These are phyloP conservation scores for Steinernema carpocapsae DNA, from an alignment of 2,888 invertebrate genomes.

Conservation along the genomic window DNA sequence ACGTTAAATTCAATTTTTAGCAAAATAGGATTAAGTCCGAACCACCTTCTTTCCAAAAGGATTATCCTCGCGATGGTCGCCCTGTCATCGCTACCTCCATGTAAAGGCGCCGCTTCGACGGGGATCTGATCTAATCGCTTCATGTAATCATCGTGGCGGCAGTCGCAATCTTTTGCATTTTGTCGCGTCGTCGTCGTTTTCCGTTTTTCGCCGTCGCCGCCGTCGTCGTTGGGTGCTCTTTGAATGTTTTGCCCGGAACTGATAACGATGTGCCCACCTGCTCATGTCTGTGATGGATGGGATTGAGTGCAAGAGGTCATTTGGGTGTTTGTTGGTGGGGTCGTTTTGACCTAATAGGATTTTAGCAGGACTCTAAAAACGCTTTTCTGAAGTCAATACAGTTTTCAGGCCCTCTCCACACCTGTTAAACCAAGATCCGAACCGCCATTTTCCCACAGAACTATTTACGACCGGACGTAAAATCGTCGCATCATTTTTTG, in stretches of 20 bases:
- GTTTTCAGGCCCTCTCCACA: no score
- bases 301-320: background rate
- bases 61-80: background rate
- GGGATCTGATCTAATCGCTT: slow-evolving; percentile 18
- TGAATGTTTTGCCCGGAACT: background rate
- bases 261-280: background rate
- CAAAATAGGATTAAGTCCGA: no score
- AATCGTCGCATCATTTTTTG: no score
- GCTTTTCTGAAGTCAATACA: no score
- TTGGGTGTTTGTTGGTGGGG: no score
- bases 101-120: background rate
- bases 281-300: background rate
- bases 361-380: no score
- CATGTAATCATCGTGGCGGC: slow-evolving; percentile 28
- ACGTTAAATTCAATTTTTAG: no score
- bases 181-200: background rate
- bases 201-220: background rate
- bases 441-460: no score
- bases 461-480: no score
- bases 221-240: background rate
- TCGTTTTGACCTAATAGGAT: no score
- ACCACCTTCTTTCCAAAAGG: background rate
- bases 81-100: no score
- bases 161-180: slow-evolving; percentile 27
- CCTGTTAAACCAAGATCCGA: no score